Evolutionary conservation across 2,888 invertebrate species (phyloP), one percentile per base, ranked within the genome.

Genomic region (Plebejus anna): DNA sequence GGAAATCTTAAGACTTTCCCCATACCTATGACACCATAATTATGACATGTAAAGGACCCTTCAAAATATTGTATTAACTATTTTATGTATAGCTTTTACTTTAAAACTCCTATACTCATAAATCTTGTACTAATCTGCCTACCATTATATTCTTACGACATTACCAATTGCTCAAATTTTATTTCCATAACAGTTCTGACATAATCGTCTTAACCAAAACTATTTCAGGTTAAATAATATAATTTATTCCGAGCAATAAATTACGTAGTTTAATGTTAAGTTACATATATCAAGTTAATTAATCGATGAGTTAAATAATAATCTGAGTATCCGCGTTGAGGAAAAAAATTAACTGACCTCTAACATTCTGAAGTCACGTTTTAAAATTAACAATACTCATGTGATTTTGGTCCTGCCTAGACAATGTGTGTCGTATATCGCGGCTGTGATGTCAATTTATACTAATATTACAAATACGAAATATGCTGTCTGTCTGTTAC

Each of bases 281-380:
- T 66, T 66, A 36, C 66, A 66, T 36, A 36, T 36, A 13, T 66
- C 5, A 32, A 66, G 66, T 66, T 66, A 66, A 36, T 66, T 66
- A 66, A 66, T 66, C 13, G 66, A 66, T 66, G 66, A 66, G 32
- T 66, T 66, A 32, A 32, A 66, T 66, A 66, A 66, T 66, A 66
- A 61, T 4, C 28, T 4, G 32, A 66, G 13, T 66, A 66, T 66
- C 66, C 66, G 66, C 13, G 66, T 66, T 36, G 66, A 32, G 66
- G 32, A 13, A 66, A 66, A 66, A 66, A 36, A 36, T 32, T 1
- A 11, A 32, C 28, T 36, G 66, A 66, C 66, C 66, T 66, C 32
- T 13, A 66, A 66, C 66, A 66, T 66, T 66, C 13, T 36, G 66
- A 66, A 32, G 66, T 36, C 66, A 66, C 32, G 66, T 66, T 61